phyloP scores from a whole-genome alignment of 2,113 vertebrate species.

The Danionella cerebrum region DNA sequence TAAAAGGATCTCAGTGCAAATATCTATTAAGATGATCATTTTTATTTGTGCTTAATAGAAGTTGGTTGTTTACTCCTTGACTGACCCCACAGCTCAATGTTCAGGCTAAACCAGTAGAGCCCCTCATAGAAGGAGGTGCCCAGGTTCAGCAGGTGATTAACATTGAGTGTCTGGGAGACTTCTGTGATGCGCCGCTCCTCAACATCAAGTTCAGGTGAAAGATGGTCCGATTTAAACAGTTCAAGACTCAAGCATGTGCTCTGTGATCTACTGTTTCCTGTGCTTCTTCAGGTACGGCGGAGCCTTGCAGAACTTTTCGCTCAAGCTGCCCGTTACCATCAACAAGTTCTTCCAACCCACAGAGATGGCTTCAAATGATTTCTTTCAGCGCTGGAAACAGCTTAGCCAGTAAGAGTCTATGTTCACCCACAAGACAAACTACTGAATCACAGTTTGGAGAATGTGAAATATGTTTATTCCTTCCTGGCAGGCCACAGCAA shows the following conservation, averaged over 20 bases:
- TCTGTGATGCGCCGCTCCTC: slow-evolving; percentile 73
- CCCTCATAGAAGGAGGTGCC: slow-evolving; percentile 83
- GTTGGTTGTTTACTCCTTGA: slow-evolving; percentile 52
- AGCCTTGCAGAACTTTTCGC: slow-evolving; percentile 76
- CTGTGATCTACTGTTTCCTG: not conserved
- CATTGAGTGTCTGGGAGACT: slow-evolving; percentile 84
- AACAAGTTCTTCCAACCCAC: slow-evolving; percentile 94
- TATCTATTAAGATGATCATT: too few relatives aligned
- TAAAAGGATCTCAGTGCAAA: too few relatives aligned
- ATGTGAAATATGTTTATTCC: not conserved
- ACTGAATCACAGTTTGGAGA: not conserved
- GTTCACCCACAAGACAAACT: not conserved
- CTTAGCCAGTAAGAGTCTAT: slow-evolving; percentile 73
- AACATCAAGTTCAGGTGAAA: slow-evolving; percentile 83
- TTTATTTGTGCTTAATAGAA: not conserved
- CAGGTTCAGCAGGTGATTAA: slow-evolving; percentile 91
- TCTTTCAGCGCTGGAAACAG: slow-evolving; percentile 93
- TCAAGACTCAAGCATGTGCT: not conserved
- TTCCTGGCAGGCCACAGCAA: slow-evolving; percentile 72
- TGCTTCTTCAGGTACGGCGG: slow-evolving; percentile 74
- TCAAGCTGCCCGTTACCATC: slow-evolving; percentile 83
- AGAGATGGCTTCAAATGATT: slow-evolving; percentile 84
- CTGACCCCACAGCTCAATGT: slow-evolving; percentile 74
- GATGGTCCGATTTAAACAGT: not conserved
- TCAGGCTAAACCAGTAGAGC: slow-evolving; percentile 80